Percentiles rank a stretch among this genome's conserved stretches.
Evolutionary conservation across 2,113 vertebrate species (phyloP).

Genomic region (Chionomys nivalis): DNA sequence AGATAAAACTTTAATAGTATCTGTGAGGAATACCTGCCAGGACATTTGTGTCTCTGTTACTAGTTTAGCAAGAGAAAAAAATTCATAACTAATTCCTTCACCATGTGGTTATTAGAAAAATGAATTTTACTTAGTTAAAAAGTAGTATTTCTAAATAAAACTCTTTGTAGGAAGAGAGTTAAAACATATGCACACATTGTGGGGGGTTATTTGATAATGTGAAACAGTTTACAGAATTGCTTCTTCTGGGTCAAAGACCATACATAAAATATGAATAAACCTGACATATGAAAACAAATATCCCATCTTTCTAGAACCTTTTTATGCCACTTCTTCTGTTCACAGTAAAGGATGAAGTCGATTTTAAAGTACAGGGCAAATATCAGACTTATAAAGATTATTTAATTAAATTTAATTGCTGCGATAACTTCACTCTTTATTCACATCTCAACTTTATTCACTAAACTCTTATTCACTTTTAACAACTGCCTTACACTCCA

Average conservation of each 20-base stretch:
- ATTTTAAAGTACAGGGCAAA: neutral
- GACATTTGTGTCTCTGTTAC: constrained; percentile 34
- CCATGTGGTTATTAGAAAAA: constrained; percentile 53
- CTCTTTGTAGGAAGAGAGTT: neutral
- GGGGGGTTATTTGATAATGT: constrained; percentile 16
- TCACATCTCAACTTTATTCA: neutral
- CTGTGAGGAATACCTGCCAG: constrained; percentile 4
- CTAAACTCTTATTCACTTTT: neutral
- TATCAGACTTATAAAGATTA: neutral
- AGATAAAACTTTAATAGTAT: constrained; percentile 48
- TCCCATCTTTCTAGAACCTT: neutral
- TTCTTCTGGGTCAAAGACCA: neutral
- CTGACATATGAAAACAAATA: neutral
- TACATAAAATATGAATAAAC: neutral
- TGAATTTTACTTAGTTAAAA: constrained; percentile 39
- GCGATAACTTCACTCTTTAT: neutral
- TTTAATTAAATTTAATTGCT: neutral
- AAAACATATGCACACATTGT: constrained; percentile 22
- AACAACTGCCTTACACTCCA: neutral
- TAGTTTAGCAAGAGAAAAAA: constrained; percentile 11
- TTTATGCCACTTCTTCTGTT: neutral
- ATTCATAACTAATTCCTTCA: neutral
- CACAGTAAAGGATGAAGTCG: neutral
- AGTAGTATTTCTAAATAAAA: constrained; percentile 47
- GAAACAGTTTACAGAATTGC: constrained; percentile 23